These are phyloP conservation scores for Alloplasta piceator DNA, from an alignment of 2,888 invertebrate genomes.

Conservation along the genomic window DNA sequence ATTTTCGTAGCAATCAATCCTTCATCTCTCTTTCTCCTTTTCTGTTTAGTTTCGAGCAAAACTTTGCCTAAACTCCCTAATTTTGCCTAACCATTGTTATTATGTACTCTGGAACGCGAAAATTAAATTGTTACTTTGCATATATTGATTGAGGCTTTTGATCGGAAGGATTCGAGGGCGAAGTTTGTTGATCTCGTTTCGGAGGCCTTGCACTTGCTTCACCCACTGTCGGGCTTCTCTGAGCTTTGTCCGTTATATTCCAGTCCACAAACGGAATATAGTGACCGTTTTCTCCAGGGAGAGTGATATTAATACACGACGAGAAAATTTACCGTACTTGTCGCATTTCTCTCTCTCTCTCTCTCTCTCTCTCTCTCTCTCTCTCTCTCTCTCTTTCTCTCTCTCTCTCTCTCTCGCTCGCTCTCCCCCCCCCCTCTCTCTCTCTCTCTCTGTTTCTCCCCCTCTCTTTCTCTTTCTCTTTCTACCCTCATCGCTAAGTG, in stretches of 20 bases:
- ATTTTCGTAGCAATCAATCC: neutral
- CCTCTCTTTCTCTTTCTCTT: neutral
- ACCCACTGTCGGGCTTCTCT: neutral
- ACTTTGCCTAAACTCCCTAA: neutral
- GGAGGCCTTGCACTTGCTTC: constrained; percentile 1
- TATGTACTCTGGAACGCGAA: neutral
- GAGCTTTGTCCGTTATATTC: neutral
- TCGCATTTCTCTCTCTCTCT: neutral
- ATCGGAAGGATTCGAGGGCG: constrained; percentile 7
- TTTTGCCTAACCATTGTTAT: neutral
- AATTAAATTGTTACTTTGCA: neutral
- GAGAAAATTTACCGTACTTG: constrained; percentile 30
- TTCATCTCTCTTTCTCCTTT: too few species aligned
- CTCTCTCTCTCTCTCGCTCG: constrained; percentile 7
- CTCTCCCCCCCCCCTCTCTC: too few species aligned
- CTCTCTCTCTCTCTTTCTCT: constrained; percentile 14
- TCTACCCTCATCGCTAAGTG: constrained; percentile 45
- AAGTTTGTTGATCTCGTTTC: constrained; percentile 23
- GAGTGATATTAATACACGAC: neutral
- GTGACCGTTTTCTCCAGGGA: neutral
- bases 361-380: constrained; percentile 15
- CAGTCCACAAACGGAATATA: neutral
- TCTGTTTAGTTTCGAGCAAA: neutral
- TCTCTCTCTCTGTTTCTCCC: constrained; percentile 7
- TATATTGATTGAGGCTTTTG: neutral